A percentile compares a stretch with the other conserved stretches of the same genome.
Conservation (phyloP, 2,797 vertebrate species). For the Danio tinwini region DNA sequence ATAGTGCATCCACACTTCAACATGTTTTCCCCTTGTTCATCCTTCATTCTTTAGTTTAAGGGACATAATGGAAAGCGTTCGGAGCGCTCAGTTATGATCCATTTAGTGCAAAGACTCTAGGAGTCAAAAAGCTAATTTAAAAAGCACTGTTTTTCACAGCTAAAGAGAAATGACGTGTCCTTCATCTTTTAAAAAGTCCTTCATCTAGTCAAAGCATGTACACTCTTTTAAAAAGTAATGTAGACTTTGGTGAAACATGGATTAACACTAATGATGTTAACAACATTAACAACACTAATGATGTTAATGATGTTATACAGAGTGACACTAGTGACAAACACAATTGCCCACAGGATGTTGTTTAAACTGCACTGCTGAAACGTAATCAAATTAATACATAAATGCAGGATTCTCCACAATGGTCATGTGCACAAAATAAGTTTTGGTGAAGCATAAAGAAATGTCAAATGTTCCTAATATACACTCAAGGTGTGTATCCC, state of each 20-base stretch:
- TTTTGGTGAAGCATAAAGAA: slow-evolving; percentile 29
- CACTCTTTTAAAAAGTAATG: slow-evolving; percentile 18
- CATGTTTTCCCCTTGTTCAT: slow-evolving; percentile 26
- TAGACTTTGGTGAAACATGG: slow-evolving; percentile 50
- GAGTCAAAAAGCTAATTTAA: slow-evolving; percentile 34
- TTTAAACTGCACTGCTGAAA: slow-evolving; percentile 15
- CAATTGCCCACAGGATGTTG: slow-evolving; percentile 4
- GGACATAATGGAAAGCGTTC: slow-evolving; percentile 13
- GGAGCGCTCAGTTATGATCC: slow-evolving; percentile 5
- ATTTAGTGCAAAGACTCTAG: slow-evolving; percentile 58
- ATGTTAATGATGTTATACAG: slow-evolving; percentile 1
- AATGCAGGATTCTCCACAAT: neutral
- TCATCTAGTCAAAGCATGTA: slow-evolving; percentile 25
- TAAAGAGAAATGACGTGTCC: neutral
- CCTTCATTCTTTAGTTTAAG: slow-evolving; percentile 45
- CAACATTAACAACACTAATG: too few species aligned
- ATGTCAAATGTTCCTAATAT: neutral
- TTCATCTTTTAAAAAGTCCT: slow-evolving; percentile 32
- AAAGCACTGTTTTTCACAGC: slow-evolving; percentile 13
- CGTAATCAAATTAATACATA: neutral
- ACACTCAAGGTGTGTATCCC: neutral
- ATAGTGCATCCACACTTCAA: neutral
- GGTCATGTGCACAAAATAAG: neutral
- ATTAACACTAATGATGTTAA: slow-evolving; percentile 15
- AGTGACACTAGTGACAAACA: slow-evolving; percentile 12